Percentiles rank a stretch among this genome's conserved stretches.
These are phyloP conservation scores for Spea hammondii DNA, from an alignment of 2,797 vertebrate species.

Conservation along the genomic window DNA sequence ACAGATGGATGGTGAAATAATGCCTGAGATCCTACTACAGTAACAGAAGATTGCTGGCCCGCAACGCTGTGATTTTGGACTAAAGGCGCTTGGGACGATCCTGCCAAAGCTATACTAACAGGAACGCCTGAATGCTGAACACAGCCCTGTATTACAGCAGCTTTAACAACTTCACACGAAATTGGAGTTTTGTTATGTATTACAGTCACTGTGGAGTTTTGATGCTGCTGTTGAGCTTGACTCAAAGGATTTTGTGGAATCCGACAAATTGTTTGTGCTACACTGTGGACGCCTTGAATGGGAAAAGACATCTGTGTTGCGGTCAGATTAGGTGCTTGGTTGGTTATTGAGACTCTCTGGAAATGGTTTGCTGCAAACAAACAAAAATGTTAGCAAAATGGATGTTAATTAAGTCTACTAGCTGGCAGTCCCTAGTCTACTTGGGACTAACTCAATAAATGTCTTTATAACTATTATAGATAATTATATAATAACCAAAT, in stretches of 20 bases:
- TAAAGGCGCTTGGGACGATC: slow-evolving; percentile 65
- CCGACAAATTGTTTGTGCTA: slow-evolving; percentile 78
- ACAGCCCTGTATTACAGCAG: slow-evolving; percentile 81
- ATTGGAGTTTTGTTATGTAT: slow-evolving; percentile 77
- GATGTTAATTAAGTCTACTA: no score
- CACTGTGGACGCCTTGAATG: slow-evolving; percentile 77
- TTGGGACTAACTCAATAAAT: no score
- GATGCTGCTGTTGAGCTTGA: slow-evolving; percentile 72
- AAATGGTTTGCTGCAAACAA: slow-evolving; percentile 76
- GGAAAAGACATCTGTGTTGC: slow-evolving; percentile 82
- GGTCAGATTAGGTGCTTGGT: slow-evolving; percentile 74
- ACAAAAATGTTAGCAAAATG: slow-evolving; percentile 25
- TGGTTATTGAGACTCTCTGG: slow-evolving; percentile 72
- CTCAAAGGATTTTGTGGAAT: slow-evolving; percentile 77
- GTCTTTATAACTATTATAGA: no score
- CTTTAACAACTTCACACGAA: slow-evolving; percentile 78
- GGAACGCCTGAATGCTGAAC: slow-evolving; percentile 74
- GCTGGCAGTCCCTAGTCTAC: no score
- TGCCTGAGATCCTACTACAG: slow-evolving; percentile 75
- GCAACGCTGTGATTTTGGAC: slow-evolving; percentile 79
- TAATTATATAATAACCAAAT: no score
- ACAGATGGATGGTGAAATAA: slow-evolving; percentile 82
- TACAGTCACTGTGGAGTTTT: slow-evolving; percentile 75
- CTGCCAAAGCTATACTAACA: slow-evolving; percentile 71
- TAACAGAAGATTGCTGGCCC: slow-evolving; percentile 66